phyloP scores from a whole-genome alignment of 2,888 invertebrate species.

The Pristionchus fissidentatus region DNA sequence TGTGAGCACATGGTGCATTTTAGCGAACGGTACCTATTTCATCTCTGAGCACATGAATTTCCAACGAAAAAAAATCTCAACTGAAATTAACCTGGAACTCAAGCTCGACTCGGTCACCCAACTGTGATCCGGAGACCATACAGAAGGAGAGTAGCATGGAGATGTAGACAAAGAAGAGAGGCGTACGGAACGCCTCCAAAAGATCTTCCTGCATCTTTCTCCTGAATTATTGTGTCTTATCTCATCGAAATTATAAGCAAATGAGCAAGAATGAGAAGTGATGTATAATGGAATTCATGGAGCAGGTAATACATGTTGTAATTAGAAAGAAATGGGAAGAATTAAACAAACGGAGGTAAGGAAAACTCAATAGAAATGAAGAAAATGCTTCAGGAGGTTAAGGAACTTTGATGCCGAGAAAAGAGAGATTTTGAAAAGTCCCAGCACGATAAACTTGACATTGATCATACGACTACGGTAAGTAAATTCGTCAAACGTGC shows the following conservation, averaged over 20 bases:
- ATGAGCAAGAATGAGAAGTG: neutral
- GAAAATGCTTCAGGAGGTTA: neutral
- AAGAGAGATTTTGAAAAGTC: neutral
- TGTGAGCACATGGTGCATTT: too few species aligned
- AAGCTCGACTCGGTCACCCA: constrained; percentile 63
- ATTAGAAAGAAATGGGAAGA: too few species aligned
- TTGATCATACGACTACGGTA: constrained; percentile 11
- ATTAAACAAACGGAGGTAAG: neutral
- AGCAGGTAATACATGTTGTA: neutral
- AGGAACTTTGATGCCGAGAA: neutral
- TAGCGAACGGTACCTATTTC: too few species aligned
- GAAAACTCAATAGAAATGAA: neutral
- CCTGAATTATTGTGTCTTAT: neutral
- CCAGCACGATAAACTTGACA: neutral
- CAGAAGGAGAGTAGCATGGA: constrained; percentile 62
- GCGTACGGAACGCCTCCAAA: constrained; percentile 64
- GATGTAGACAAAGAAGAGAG: constrained; percentile 60
- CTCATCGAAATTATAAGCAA: neutral
- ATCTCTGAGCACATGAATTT: neutral
- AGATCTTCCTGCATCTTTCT: constrained; percentile 59
- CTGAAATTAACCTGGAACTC: constrained; percentile 51
- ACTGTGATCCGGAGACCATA: constrained; percentile 58
- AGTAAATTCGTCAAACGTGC: constrained; percentile 11
- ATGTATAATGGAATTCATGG: too few species aligned
- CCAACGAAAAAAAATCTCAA: neutral